Base-by-base conservation (phyloP, 2,888 invertebrate species). In the Apamea crenata region DNA sequence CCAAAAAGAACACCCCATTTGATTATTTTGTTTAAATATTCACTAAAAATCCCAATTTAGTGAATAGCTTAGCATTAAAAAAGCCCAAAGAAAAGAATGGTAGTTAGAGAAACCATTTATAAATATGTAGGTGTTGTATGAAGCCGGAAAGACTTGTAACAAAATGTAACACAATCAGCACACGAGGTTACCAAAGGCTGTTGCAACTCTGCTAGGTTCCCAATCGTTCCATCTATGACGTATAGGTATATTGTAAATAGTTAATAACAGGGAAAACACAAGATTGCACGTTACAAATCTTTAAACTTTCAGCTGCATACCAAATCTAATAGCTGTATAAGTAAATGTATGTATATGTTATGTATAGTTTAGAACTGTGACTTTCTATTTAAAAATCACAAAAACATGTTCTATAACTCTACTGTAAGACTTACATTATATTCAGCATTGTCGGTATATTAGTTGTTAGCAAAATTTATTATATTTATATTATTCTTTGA, bases 401-500 rank as follows among this genome's bases (percentile, higher is more conserved):
- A 92, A 92, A 78, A 76, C 69, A 81, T 61, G 87, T 87, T 90
- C 91, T 93, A 90, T 89, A 90, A 67, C 59, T 71, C 80, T 69
- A 91, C 89, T 90, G 89, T 93, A 94, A 95, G 94, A 94, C 92
- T 93, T 89, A 83, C 83, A 84, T 86, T 91, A 88, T 91, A 93
- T 91, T 91, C 92, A 90, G 92, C 94, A 93, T 94, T 94, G 92
- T 94, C 94, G 91, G 90, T 93, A 93, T 92, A 91, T 92, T 94
- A 94, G 93, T 92, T 91, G 93, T 93, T 93, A 92, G 94, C 93
- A 93, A 96, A 95, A 94, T 96, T 96, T 96, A 96, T 93, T 94
- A 96, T 95, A 96, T 96, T 96, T 96, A 94, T 96, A 96, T 93
- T 96, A 96, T 97, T 96, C 96, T 96, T 96, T 96, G 96, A 96